Base-by-base conservation (phyloP, 2,797 vertebrate species). In the Cephalopachus bancanus region DNA sequence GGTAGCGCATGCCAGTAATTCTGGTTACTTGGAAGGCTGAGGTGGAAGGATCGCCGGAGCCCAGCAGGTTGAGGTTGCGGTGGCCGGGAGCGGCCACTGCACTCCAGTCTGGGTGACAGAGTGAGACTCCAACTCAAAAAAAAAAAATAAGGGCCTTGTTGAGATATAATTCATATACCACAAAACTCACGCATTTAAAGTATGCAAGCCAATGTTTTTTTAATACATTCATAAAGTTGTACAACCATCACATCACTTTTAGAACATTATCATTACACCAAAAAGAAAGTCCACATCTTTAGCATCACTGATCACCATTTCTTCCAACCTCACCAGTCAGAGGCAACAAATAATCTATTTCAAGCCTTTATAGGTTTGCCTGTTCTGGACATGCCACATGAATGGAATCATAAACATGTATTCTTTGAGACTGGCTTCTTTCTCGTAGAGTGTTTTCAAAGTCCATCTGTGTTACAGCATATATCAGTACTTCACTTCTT, bases 401-500 rank as follows among this genome's bases (percentile, higher is more conserved):
- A 87, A 76, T 30, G 5, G 8, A 92, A 79, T 64, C 59, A 60
- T 11, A 80, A 8, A 62, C 10, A 37, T 51, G 2, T 69, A 16
- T 65, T 80, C 65, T 84, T 69, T 44, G 10, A 92, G 60, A 44
- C 71, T 57, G 16, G 62, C 57, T 84, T 96, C 22, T 85, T 89
- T 93, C 17, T 92, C 59, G 53, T 67, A 49, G n/a, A 15, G 49
- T 26, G 30, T 92, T 96, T 80, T 84, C 67, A 88, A 55, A n/a
- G 37, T 28, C 33, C 78, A 64, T 30, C 11, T 49, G 5, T 53
- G 37, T 30, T 74, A 12, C 51, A 59, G 55, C 6, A 76, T 53
- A 20, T n/a, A 55, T 89, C 67, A 60, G n/a, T 71, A 83, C 51
- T 59, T 64, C 62, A 33, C 83, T 92, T 15, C 28, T 93, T 92